Evolutionary conservation across 1,140 invertebrate genomes (phyloP).

Genomic region (Anastatus disparis): DNA sequence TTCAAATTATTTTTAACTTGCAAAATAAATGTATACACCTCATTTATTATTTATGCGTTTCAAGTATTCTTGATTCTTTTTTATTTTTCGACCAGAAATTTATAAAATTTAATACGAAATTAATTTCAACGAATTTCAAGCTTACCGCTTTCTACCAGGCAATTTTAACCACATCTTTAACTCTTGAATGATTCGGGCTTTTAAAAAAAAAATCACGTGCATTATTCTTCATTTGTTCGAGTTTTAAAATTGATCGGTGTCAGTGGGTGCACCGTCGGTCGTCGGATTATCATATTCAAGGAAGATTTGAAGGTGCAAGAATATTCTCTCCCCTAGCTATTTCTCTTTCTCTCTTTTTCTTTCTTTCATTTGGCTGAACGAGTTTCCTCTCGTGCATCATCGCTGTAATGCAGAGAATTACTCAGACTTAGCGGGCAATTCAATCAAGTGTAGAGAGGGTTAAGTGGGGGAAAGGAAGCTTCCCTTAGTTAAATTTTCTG

Average conservation of each 20-base stretch:
- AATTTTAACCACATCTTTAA: too few relatives aligned
- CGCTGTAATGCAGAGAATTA: constrained; percentile 37
- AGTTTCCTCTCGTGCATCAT: constrained; percentile 15
- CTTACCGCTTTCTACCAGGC: too few relatives aligned
- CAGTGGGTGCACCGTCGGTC: not conserved
- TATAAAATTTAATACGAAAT: too few relatives aligned
- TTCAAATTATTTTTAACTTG: too few relatives aligned
- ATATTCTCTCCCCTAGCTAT: too few relatives aligned
- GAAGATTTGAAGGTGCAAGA: not conserved
- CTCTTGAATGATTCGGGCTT: too few relatives aligned
- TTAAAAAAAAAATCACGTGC: not conserved
- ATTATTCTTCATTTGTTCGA: constrained; percentile 21
- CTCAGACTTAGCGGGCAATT: constrained; percentile 41
- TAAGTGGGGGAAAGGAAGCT: too few relatives aligned
- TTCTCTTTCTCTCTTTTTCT: not conserved
- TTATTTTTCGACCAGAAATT: too few relatives aligned
- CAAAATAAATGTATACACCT: too few relatives aligned
- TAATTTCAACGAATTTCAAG: too few relatives aligned
- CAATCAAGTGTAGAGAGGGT: constrained; percentile 35
- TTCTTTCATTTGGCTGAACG: not conserved
- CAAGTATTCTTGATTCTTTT: too few relatives aligned
- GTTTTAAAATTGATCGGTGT: constrained; percentile 20
- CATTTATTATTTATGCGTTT: too few relatives aligned
- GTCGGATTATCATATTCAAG: constrained; percentile 16
- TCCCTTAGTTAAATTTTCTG: constrained; percentile 35